These are phyloP conservation scores for Melikaiella ostensackeni DNA, from an alignment of 2,888 invertebrate species.

Conservation along the genomic window DNA sequence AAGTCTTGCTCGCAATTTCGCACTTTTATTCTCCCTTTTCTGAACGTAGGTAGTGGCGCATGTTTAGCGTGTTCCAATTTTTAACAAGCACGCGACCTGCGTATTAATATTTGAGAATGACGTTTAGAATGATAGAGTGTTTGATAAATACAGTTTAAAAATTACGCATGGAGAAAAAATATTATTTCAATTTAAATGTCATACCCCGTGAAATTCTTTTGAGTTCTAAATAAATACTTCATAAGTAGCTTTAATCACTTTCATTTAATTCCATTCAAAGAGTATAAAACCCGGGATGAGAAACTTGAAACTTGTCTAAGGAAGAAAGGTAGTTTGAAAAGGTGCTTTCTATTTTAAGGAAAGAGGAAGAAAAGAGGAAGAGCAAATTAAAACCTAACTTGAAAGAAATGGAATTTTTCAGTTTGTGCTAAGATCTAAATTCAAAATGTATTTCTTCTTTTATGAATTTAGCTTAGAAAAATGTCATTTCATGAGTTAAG, in stretches of 20 bases:
- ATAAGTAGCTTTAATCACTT: not conserved
- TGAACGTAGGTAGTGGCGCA: not conserved
- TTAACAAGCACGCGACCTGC: slow-evolving; percentile 30
- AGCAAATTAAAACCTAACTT: not conserved
- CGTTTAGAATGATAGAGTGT: slow-evolving; percentile 24
- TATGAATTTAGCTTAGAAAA: too few species aligned
- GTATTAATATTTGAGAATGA: slow-evolving; percentile 42
- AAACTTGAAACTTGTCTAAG: not conserved
- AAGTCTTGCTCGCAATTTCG: slow-evolving; percentile 38
- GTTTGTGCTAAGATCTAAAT: not conserved
- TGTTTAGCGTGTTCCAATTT: slow-evolving; percentile 42
- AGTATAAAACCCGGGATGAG: not conserved
- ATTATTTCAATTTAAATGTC: not conserved
- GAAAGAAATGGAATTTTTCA: not conserved
- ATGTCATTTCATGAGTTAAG: too few species aligned
- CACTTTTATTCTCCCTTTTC: not conserved
- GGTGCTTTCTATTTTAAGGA: not conserved
- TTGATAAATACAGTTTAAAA: slow-evolving; percentile 23
- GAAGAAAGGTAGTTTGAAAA: not conserved
- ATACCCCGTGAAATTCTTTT: not conserved
- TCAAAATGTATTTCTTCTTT: too few species aligned
- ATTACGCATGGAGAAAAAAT: slow-evolving; percentile 12
- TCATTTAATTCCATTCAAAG: not conserved
- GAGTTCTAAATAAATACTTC: not conserved
- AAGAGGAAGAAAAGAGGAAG: not conserved